A percentile compares a stretch with the other conserved stretches of the same genome.
phyloP scores from a whole-genome alignment of 2,888 invertebrate genomes.

The Sminthurides aquaticus region DNA sequence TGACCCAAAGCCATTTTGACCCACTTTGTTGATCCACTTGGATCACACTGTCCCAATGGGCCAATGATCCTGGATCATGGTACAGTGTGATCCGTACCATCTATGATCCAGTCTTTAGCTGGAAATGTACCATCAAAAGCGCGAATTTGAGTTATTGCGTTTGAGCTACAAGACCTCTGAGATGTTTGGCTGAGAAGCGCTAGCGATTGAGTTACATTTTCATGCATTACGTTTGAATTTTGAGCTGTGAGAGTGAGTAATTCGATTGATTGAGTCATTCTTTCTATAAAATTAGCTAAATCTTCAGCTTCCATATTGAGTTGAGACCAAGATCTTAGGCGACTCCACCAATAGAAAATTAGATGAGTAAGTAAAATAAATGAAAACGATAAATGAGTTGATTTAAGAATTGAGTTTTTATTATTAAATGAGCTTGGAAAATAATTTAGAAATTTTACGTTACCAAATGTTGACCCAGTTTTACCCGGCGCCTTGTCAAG shows the following conservation, averaged over 20 bases:
- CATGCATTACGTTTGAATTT: too few relatives aligned
- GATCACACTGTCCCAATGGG: too few relatives aligned
- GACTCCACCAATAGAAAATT: not conserved
- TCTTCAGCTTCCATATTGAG: too few relatives aligned
- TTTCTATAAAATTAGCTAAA: too few relatives aligned
- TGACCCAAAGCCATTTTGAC: too few relatives aligned
- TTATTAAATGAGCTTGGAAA: not conserved
- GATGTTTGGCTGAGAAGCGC: not conserved
- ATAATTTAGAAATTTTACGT: not conserved
- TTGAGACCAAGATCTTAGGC: not conserved
- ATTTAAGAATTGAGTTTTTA: not conserved
- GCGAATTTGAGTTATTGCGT: not conserved
- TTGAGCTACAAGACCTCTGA: not conserved
- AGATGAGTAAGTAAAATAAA: not conserved
- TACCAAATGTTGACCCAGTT: not conserved
- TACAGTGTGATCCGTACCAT: too few relatives aligned
- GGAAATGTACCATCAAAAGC: not conserved
- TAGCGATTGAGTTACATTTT: not conserved
- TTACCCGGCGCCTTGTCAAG: not conserved
- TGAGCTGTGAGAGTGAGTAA: too few relatives aligned
- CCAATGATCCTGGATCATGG: too few relatives aligned
- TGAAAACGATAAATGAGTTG: not conserved
- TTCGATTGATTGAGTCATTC: too few relatives aligned
- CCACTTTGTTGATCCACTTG: too few relatives aligned
- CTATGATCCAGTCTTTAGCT: not conserved